These are phyloP conservation scores for Ctenopoma multispine DNA, from an alignment of 2,797 vertebrate species.

Conservation along the genomic window DNA sequence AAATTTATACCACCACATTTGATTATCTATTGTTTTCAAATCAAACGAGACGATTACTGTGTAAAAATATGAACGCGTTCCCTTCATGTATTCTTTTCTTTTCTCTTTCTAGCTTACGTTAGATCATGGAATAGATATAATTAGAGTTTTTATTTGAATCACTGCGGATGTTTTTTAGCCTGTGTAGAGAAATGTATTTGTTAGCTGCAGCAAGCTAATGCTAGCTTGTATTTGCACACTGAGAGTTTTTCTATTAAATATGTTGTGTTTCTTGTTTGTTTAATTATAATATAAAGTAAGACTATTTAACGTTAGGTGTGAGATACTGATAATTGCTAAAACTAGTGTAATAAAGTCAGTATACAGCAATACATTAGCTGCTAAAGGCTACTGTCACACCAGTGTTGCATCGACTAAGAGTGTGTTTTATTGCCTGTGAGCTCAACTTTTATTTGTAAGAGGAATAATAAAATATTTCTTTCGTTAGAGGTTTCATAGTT, in stretches of 20 bases:
- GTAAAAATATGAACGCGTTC: neutral
- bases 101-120: neutral
- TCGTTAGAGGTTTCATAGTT: neutral
- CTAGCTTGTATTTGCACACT: neutral
- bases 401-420: neutral
- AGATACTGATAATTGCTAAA: neutral
- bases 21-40: slow-evolving; percentile 41
- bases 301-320: neutral
- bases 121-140: neutral
- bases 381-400: neutral
- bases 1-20: slow-evolving; percentile 44
- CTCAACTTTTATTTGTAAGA: neutral
- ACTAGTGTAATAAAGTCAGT: neutral
- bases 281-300: neutral
- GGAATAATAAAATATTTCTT: neutral
- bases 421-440: neutral
- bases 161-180: neutral
- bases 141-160: slow-evolving; percentile 5
- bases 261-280: neutral
- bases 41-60: slow-evolving; percentile 7
- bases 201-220: neutral
- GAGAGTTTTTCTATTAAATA: neutral
- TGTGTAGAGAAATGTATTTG: neutral
- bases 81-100: slow-evolving; percentile 1
- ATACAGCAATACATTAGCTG: neutral